Conservation (phyloP, 2,113 vertebrate genomes). For the Sapayoa aenigma region DNA sequence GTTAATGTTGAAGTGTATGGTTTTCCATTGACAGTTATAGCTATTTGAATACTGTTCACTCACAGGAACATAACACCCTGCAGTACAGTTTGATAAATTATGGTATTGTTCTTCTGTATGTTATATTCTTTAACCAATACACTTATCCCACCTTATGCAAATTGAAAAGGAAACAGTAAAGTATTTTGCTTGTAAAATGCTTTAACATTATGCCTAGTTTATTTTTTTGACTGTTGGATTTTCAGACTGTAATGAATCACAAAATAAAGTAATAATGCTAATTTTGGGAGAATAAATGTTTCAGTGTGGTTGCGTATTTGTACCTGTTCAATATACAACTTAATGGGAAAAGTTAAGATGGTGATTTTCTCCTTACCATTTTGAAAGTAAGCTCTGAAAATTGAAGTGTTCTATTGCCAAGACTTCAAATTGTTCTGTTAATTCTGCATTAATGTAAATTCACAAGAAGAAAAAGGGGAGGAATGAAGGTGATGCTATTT, state of each 20-base stretch:
- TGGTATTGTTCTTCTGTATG: constrained; percentile 69
- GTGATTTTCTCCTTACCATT: neutral
- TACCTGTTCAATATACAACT: neutral
- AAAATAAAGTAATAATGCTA: constrained; percentile 75
- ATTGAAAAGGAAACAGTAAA: constrained; percentile 67
- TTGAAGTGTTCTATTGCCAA: neutral
- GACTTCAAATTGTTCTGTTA: neutral
- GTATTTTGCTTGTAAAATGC: constrained; percentile 80
- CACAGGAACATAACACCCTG: constrained; percentile 17
- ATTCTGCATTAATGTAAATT: neutral
- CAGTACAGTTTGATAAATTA: constrained; percentile 59
- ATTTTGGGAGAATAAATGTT: constrained; percentile 60
- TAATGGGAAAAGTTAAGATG: neutral
- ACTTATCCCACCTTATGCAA: constrained; percentile 65
- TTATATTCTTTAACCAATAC: constrained; percentile 67
- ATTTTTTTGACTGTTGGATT: constrained; percentile 71
- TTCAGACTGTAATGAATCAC: constrained; percentile 73
- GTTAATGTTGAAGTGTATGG: constrained; percentile 41
- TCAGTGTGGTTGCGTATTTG: constrained; percentile 1
- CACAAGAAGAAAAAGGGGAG: neutral
- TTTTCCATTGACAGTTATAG: constrained; percentile 18
- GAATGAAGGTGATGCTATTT: neutral
- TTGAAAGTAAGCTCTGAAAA: neutral
- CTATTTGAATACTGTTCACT: neutral
- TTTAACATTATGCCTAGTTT: constrained; percentile 71